Evolutionary conservation across 2,888 invertebrate genomes (phyloP), one percentile per base, ranked within the genome.

Genomic region (Eupithecia abbreviata): DNA sequence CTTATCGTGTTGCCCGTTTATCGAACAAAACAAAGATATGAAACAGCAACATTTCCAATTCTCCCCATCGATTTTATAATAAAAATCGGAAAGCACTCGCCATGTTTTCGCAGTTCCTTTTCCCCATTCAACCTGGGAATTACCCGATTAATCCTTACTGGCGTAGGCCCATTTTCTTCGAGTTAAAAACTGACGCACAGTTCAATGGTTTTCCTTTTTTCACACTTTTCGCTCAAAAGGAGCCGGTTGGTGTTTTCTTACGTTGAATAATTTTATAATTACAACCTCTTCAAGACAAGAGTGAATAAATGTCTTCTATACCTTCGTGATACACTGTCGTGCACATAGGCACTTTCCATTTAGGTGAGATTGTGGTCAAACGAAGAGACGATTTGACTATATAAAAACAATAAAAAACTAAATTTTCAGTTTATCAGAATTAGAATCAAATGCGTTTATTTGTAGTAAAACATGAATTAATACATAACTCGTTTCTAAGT

Each of bases 141-240:
- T 86, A 89, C 83, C 83, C 86, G 85, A 89, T 88, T 90, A 90
- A 90, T 89, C 84, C 88, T 82, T 82, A 82, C 75, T 85, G 67
- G 86, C 87, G 85, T 85, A 83, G 84, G 81, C 86, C 89, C 87
- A 89, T 90, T 91, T 90, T 88, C 87, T 89, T 87, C 82, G 75
- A 88, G 87, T 91, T 90, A 89, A 91, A 92, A 92, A 91, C 90
- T 87, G 91, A 88, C 91, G 89, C 89, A 87, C 84, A 81, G 80
- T 81, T 89, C 89, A 86, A 88, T 86, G 89, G 87, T 87, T 90
- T 90, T 86, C 89, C 89, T 89, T 88, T 87, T 88, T 91, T 89
- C 89, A 89, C 90, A 88, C 90, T 93, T 93, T 93, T 93, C 91
- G 91, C 51, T 45, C 18, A 5, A 10, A 12, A 47, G 45, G 62